Conservation (phyloP, 1,140 invertebrate genomes). For the Aphis craccivora region DNA sequence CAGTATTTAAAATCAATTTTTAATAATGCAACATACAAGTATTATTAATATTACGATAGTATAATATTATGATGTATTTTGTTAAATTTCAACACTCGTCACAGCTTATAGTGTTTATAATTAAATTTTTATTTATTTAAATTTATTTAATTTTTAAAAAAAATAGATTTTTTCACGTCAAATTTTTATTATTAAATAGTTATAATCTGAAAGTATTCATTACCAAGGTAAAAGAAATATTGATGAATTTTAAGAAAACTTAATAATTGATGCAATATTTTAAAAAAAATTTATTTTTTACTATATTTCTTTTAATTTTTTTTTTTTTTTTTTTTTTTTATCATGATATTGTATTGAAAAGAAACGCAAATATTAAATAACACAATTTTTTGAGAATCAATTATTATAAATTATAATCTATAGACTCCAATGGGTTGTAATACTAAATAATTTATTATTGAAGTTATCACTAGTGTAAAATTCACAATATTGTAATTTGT, state of each 20-base stretch:
- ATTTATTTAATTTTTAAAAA: no score
- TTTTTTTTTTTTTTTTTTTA: not conserved
- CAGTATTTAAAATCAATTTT: not conserved
- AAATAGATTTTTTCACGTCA: no score
- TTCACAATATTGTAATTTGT: not conserved
- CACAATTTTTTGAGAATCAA: not conserved
- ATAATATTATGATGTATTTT: not conserved
- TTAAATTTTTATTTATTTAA: no score
- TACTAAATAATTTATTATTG: not conserved
- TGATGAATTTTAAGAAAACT: not conserved
- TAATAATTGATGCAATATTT: not conserved
- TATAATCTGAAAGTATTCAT: not conserved
- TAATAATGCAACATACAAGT: not conserved
- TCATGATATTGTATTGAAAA: not conserved
- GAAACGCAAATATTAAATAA: not conserved
- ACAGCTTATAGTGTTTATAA: not conserved
- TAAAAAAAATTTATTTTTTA: no score
- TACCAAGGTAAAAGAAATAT: not conserved
- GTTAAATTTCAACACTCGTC: not conserved
- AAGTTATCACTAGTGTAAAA: not conserved
- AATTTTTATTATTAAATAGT: not conserved
- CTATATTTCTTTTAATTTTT: no score
- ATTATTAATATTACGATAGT: not conserved
- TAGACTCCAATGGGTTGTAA: not conserved
- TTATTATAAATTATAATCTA: not conserved